Conservation (phyloP, 2,888 invertebrate species). For the Tenthredo notha region DNA sequence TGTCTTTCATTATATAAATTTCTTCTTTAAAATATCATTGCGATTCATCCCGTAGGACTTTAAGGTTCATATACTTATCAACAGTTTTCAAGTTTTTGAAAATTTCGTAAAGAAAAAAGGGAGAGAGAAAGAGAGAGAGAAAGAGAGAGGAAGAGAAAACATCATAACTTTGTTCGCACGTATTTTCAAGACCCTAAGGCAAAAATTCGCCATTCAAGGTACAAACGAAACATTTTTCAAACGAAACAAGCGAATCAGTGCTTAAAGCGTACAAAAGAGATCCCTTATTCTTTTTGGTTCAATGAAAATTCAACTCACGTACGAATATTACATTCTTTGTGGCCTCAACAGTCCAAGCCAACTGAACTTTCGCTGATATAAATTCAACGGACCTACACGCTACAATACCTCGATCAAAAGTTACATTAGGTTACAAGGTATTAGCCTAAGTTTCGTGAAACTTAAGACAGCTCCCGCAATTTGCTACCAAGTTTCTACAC, state of each 20-base stretch:
- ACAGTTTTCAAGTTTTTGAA: neutral
- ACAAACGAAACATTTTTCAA: conserved; percentile 26
- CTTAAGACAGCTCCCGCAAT: conserved; percentile 2
- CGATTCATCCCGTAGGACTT: neutral
- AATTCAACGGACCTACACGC: neutral
- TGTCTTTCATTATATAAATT: neutral
- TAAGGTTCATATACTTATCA: neutral
- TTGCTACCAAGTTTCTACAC: neutral
- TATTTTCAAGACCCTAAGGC: neutral
- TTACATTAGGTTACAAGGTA: neutral
- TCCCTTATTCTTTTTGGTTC: conserved; percentile 1
- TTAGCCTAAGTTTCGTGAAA: neutral
- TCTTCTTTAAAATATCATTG: neutral
- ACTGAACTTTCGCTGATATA: conserved; percentile 19
- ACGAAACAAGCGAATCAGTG: conserved; percentile 4
- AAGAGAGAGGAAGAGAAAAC: neutral
- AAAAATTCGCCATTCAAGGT: conserved; percentile 16
- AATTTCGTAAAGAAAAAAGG: neutral
- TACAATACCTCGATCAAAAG: conserved; percentile 4
- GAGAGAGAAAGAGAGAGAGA: neutral
- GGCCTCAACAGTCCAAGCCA: neutral
- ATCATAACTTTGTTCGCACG: neutral
- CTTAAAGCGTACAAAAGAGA: conserved; percentile 6
- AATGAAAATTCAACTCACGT: conserved; percentile 29
- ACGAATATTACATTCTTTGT: conserved; percentile 23